Conservation (phyloP, 2,888 invertebrate genomes). For the Xanthorhoe designata region DNA sequence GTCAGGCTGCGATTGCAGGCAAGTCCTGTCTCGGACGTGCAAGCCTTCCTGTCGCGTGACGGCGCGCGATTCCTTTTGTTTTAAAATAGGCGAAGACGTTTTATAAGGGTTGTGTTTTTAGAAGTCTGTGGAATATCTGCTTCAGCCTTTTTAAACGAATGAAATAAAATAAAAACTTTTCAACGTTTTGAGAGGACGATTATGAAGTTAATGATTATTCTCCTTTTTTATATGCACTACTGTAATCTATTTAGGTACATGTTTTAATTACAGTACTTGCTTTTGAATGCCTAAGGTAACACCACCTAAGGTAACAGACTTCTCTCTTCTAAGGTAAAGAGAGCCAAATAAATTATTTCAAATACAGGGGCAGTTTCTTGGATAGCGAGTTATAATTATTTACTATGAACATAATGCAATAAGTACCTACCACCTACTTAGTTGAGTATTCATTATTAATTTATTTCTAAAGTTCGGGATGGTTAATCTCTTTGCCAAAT, state of each 20-base stretch:
- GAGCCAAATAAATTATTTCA: too few relatives aligned
- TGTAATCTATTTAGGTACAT: background rate
- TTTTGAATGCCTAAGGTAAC: background rate
- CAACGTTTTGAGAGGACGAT: background rate
- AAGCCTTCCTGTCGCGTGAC: constrained; percentile 59
- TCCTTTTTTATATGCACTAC: background rate
- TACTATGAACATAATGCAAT: background rate
- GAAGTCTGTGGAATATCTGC: constrained; percentile 5
- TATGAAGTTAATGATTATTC: background rate
- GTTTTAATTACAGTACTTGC: background rate
- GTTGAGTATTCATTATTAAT: constrained; percentile 6
- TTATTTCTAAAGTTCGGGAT: constrained; percentile 30
- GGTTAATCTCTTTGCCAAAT: constrained; percentile 47
- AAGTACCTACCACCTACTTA: too few relatives aligned
- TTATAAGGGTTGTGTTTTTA: constrained; percentile 26
- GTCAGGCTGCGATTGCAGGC: constrained; percentile 74
- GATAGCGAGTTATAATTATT: background rate
- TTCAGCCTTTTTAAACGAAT: background rate
- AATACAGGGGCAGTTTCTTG: too few relatives aligned
- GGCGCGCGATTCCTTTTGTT: constrained; percentile 55
- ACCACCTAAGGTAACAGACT: too few relatives aligned
- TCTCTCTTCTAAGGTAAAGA: too few relatives aligned
- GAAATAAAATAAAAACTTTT: background rate
- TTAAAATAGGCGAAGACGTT: constrained; percentile 37
- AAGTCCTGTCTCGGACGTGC: constrained; percentile 65